These are phyloP conservation scores for Ormyrus thymus DNA, from an alignment of 2,888 invertebrate genomes.

Conservation along the genomic window DNA sequence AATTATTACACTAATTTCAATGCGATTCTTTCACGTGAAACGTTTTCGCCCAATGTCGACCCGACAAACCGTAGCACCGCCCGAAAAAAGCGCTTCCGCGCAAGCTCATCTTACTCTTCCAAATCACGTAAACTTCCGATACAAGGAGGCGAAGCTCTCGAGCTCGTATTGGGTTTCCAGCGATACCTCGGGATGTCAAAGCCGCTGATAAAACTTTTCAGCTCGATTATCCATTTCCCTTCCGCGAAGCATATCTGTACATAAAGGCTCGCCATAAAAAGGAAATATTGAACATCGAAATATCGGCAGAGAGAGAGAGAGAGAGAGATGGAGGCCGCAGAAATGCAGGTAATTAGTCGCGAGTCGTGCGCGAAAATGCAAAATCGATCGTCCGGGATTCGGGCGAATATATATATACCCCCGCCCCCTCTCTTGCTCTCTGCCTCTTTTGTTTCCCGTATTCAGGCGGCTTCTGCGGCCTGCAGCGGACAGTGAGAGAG, in stretches of 20 bases:
- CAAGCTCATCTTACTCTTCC: too few species aligned
- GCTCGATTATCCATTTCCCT: neutral
- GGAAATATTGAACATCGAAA: conserved; percentile 20
- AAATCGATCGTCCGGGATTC: conserved; percentile 48
- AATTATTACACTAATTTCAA: too few species aligned
- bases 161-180: too few species aligned
- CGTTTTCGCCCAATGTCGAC: too few species aligned
- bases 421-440: neutral
- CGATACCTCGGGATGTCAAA: too few species aligned
- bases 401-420: neutral
- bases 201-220: neutral
- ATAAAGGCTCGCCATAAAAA: neutral
- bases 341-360: conserved; percentile 49
- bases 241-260: neutral
- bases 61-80: too few species aligned
- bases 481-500: conserved; percentile 37
- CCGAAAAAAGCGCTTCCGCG: too few species aligned
- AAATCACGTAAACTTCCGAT: too few species aligned
- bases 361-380: conserved; percentile 37
- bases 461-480: conserved; percentile 35
- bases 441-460: conserved; percentile 46
- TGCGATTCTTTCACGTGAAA: too few species aligned
- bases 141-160: too few species aligned
- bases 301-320: neutral
- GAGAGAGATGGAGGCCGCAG: neutral